Conservation (phyloP, 1,140 invertebrate species). For the Drosophila sucinea region DNA sequence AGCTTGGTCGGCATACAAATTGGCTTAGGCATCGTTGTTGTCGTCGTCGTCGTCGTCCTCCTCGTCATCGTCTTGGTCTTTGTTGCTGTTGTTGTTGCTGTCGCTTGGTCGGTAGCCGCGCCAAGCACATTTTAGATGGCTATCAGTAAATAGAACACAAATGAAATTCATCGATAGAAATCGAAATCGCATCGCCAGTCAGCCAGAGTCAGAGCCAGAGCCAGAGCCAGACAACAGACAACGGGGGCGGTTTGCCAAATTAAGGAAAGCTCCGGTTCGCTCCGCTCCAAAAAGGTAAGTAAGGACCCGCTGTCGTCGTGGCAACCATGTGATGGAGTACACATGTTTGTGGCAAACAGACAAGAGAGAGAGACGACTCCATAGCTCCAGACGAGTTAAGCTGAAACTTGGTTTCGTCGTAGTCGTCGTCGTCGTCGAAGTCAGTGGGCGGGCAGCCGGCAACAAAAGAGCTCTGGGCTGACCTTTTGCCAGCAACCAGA, state of each 20-base stretch:
- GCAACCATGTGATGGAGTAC: conserved; percentile 78
- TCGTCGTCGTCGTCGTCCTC: conserved; percentile 16
- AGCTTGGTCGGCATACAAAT: conserved; percentile 60
- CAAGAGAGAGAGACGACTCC: conserved; percentile 17
- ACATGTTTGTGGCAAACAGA: conserved; percentile 69
- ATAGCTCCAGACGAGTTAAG: no score
- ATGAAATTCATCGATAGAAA: conserved; percentile 82
- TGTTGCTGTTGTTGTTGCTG: background rate
- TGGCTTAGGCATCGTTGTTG: conserved; percentile 53
- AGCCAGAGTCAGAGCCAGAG: background rate
- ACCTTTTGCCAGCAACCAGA: conserved; percentile 63
- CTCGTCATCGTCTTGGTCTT: conserved; percentile 22
- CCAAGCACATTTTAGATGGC: conserved; percentile 74
- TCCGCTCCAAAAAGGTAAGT: conserved; percentile 19
- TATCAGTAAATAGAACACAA: conserved; percentile 83
- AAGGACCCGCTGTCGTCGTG: conserved; percentile 47
- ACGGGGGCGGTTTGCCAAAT: conserved; percentile 70
- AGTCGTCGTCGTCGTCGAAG: conserved; percentile 8
- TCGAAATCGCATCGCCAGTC: conserved; percentile 68
- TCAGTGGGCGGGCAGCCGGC: conserved; percentile 39
- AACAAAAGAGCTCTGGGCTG: conserved; percentile 42
- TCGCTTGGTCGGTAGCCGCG: conserved; percentile 51
- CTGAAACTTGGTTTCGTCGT: no score
- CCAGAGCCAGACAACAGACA: background rate
- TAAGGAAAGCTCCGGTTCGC: conserved; percentile 46